These are phyloP conservation scores for Lasioglossum albipes DNA, from an alignment of 1,140 invertebrate genomes.

Conservation along the genomic window DNA sequence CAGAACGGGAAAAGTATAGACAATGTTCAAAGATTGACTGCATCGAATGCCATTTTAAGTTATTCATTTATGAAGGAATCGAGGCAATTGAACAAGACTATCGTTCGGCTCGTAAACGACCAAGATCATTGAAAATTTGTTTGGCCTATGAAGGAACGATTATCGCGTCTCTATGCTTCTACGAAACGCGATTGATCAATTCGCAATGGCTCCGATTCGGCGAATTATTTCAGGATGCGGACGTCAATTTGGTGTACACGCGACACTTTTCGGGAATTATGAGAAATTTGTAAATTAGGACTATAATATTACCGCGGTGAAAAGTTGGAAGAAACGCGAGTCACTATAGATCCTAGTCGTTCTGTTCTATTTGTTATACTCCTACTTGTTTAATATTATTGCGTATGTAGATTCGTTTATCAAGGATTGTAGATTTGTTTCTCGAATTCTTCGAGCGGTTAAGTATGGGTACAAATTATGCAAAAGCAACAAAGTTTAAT, in stretches of 20 bases:
- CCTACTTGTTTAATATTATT: conserved; percentile 53
- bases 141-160: neutral
- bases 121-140: neutral
- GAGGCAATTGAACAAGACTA: neutral
- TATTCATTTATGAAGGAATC: no score
- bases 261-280: conserved; percentile 3
- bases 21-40: neutral
- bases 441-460: conserved; percentile 36
- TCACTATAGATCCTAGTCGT: conserved; percentile 63
- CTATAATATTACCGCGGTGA: conserved; percentile 30
- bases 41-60: no score
- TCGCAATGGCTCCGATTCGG: conserved; percentile 10
- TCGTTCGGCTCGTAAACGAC: neutral
- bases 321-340: conserved; percentile 25
- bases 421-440: neutral
- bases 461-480: conserved; percentile 58
- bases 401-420: conserved; percentile 26
- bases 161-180: neutral
- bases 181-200: neutral
- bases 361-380: conserved; percentile 54
- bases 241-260: conserved; percentile 11
- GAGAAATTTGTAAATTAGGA: conserved; percentile 39
- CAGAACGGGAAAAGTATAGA: neutral
- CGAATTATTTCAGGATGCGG: neutral
- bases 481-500: conserved; percentile 20